Base-by-base conservation (phyloP, 2,797 vertebrate genomes). In the Acanthis flammea region DNA sequence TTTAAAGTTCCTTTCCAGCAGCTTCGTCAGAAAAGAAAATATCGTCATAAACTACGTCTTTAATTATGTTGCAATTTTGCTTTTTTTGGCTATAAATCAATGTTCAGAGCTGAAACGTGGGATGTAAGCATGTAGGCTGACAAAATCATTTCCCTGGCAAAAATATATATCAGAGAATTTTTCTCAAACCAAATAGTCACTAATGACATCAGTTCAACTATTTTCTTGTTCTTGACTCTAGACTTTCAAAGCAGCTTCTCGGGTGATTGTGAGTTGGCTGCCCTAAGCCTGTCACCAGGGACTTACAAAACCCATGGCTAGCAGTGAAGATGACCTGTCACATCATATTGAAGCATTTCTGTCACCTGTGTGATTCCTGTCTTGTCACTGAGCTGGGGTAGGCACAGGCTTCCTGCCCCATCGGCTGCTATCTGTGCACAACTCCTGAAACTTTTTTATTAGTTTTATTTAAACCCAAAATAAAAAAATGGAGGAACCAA, bases 171-270 rank as follows among this genome's bases (percentile, higher is more conserved):
- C 35, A 23, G 14, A 78, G 7, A 23, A 23, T 54, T 95, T 83
- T 96, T 89, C 82, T 83, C 51, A 88, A 55, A 50, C 19, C 47
- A 85, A 78, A 82, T 58, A 90, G 57, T 90, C 89, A 78, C 83
- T 94, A 79, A 86, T 75, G 57, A 50, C 42, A 63, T 79, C 33
- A 44, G 45, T 70, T 89, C 61, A 72, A 76, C 21, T 86, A 44
- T 82, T 90, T 86, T 71, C 47, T 77, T 39, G 3, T 44, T 54
- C 51, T 95, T 86, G 18, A 54, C 73, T 92, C 54, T 92, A 55
- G 92, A 88, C 53, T 74, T 95, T 58, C 60, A 81, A 2, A 68
- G n/a, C n/a, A 60, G 45, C 21, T 75, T 81, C 58, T 68, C 54
- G n/a, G 47, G 58, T 55, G 25, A 33, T 39, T 51, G 47, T 0